Base-by-base conservation (phyloP, 2,797 vertebrate species). In the Eutrigla gurnardus region DNA sequence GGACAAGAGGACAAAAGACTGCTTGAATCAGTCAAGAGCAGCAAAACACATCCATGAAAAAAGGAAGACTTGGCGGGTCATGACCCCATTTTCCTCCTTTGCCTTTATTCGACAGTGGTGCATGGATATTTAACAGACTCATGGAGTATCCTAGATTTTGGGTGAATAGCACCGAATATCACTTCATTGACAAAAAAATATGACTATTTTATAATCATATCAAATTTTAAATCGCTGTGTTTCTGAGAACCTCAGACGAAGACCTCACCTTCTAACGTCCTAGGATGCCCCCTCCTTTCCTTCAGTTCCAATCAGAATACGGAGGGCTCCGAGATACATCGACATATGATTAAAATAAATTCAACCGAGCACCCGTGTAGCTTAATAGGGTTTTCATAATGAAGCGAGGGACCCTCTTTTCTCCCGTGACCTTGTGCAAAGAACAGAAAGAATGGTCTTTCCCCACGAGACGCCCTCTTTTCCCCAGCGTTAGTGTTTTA, bases 391-490 rank as follows among this genome's bases (percentile, higher is more conserved):
- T 81, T 84, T 85, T 77, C 65, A 86, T 85, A 83, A 90, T 86
- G 75, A 87, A 75, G 60, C 80, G 1, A 0, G 39, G 17, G 40
- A 64, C 62, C 70, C 3, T 36, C 72, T 80, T 76, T 77, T 46
- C 53, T 70, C n/a, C 75, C 17, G 47, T 88, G 91, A 93, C 91
- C 92, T 93, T 91, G 86, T 85, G 73, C 87, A 86, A 89, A 86
- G 77, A 82, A 61, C 49, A 45, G 59, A 74, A 82, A 90, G 74
- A 92, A 90, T 77, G 57, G 46, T 25, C 37, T 86, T 84, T 83
- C 88, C 91, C 90, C 90, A 33, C 0, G 83, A 84, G 91, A 81
- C 35, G 0, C 14, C 66, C 76, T 64, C 82, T 82, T 80, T 82
- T 80, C 84, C 81, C 75, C 53, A 55, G 77, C 1, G 72, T 62